phyloP scores from a whole-genome alignment of 2,888 invertebrate species.

The Drosophila niveifrons region DNA sequence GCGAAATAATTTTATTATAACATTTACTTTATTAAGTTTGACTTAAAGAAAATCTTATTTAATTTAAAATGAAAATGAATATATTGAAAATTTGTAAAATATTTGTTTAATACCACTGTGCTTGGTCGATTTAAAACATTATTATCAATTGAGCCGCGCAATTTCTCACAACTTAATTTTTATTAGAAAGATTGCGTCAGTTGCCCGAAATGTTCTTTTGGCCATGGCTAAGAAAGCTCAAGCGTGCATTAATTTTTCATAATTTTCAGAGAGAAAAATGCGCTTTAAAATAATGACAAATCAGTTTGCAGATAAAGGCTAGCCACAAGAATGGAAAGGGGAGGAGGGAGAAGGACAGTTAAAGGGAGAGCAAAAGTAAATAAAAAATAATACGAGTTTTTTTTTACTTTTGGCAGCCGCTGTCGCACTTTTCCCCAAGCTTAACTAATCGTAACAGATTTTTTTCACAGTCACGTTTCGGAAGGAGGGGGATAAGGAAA shows the following conservation, averaged over 20 bases:
- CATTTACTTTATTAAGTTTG: too few species aligned
- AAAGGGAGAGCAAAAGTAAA: conserved; percentile 18
- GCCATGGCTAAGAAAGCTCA: conserved; percentile 8
- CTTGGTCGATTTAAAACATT: background rate
- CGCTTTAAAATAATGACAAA: conserved; percentile 84
- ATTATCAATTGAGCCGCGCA: conserved; percentile 19
- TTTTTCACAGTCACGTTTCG: conserved; percentile 70
- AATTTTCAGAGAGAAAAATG: conserved; percentile 51
- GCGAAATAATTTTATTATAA: too few species aligned
- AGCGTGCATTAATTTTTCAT: conserved; percentile 66
- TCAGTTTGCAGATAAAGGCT: conserved; percentile 80
- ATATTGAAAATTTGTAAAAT: too few species aligned
- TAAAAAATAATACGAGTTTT: conserved; percentile 53
- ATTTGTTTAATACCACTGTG: conserved; percentile 3
- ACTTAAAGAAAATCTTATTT: too few species aligned
- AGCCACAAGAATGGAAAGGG: background rate
- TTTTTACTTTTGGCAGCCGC: conserved; percentile 50
- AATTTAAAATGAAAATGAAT: background rate
- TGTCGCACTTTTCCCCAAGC: conserved; percentile 63
- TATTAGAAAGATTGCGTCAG: conserved; percentile 37
- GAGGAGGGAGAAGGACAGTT: conserved; percentile 15
- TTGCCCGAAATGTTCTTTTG: conserved; percentile 32
- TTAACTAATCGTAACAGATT: conserved; percentile 84
- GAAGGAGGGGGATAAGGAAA: conserved; percentile 38
- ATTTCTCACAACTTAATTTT: conserved; percentile 36